phyloP scores from a whole-genome alignment of 2,888 invertebrate species.

The Busseola fusca region DNA sequence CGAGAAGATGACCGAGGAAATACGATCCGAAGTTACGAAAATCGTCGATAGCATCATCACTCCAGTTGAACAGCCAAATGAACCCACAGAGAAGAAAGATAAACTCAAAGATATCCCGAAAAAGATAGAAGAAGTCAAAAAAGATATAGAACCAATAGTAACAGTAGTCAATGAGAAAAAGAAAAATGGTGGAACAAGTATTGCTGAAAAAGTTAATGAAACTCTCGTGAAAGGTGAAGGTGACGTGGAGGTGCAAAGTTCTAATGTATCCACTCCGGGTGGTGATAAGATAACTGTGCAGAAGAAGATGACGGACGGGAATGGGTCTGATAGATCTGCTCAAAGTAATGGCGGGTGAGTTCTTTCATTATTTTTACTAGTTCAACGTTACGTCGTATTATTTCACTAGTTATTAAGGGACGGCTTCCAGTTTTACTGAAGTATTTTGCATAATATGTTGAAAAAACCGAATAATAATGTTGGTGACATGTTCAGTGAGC shows the following conservation, averaged over 20 bases:
- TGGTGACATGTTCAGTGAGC: not conserved
- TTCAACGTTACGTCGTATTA: not conserved
- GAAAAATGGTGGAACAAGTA: conserved; percentile 69
- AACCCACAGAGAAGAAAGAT: conserved; percentile 59
- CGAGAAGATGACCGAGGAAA: conserved; percentile 75
- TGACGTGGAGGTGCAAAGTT: conserved; percentile 90
- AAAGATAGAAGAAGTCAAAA: conserved; percentile 65
- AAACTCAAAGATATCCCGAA: conserved; percentile 62
- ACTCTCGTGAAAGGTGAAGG: conserved; percentile 89
- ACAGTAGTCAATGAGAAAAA: conserved; percentile 83
- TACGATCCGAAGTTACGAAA: conserved; percentile 81
- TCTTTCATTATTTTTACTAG: not conserved
- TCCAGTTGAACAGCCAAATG: conserved; percentile 83
- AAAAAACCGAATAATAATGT: not conserved
- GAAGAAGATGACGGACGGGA: conserved; percentile 75
- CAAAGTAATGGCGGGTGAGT: conserved; percentile 87
- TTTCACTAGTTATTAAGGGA: not conserved
- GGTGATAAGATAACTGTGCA: conserved; percentile 71
- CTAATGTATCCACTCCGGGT: conserved; percentile 85
- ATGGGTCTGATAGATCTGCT: conserved; percentile 79
- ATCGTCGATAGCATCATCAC: conserved; percentile 85
- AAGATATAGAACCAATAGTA: conserved; percentile 79
- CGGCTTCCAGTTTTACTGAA: not conserved
- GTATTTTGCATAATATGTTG: not conserved
- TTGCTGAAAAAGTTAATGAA: conserved; percentile 78